A percentile compares a stretch with the other conserved stretches of the same genome.
These are phyloP conservation scores for Daubentonia madagascariensis DNA, from an alignment of 2,113 vertebrate genomes.

Conservation along the genomic window DNA sequence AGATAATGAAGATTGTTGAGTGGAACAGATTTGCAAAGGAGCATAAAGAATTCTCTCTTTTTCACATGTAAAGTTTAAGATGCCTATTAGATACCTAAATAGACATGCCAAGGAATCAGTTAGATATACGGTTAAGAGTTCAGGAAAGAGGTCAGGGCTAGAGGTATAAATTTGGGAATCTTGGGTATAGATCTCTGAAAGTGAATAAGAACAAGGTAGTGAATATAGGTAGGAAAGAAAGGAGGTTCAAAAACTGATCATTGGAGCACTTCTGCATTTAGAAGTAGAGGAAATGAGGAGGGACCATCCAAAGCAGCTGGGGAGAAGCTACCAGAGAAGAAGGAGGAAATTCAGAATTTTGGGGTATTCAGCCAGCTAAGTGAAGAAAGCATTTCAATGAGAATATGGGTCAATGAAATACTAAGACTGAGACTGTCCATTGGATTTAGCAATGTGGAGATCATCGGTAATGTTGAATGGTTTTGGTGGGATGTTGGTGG, in stretches of 20 bases:
- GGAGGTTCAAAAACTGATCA: not conserved
- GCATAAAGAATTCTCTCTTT: not conserved
- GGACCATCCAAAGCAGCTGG: not conserved
- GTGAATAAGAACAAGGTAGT: not conserved
- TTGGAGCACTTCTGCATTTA: not conserved
- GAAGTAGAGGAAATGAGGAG: not conserved
- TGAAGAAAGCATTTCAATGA: not conserved
- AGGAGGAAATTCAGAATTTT: not conserved
- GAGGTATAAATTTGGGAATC: not conserved
- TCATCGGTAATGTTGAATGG: not conserved
- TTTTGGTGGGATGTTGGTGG: not conserved
- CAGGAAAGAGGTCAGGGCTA: not conserved
- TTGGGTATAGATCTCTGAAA: not conserved
- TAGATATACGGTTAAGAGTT: not conserved
- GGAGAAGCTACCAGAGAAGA: not conserved
- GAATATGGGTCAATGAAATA: not conserved
- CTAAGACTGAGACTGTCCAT: not conserved
- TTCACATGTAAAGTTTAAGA: not conserved
- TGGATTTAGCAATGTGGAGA: not conserved
- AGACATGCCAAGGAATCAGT: not conserved
- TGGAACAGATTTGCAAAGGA: not conserved
- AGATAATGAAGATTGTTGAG: not conserved
- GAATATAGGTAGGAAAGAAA: not conserved
- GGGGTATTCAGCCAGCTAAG: not conserved
- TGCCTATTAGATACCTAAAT: not conserved